phyloP scores from a whole-genome alignment of 2,797 vertebrate species.

The Enteromius viviparus region DNA sequence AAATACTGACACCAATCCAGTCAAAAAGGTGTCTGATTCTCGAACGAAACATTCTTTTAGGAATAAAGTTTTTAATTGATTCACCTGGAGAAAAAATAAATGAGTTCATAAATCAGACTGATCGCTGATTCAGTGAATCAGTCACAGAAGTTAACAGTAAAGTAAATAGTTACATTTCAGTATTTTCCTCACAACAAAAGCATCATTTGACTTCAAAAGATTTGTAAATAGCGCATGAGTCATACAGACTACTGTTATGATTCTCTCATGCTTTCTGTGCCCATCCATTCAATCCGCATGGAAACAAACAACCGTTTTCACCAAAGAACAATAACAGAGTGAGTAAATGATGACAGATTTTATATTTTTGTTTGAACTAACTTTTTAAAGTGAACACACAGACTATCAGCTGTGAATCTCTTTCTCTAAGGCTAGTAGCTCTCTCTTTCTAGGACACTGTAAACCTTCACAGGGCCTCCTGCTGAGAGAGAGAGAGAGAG shows the following conservation, averaged over 20 bases:
- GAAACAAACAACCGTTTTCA: background rate
- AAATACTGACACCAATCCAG: background rate
- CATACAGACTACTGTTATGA: background rate
- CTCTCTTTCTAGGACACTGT: slow-evolving; percentile 34
- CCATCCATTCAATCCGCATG: background rate
- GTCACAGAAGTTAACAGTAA: background rate
- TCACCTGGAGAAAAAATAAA: background rate
- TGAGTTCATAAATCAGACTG: background rate
- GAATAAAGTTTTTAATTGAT: too few species aligned
- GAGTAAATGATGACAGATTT: background rate
- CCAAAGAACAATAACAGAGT: background rate
- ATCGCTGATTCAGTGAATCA: background rate
- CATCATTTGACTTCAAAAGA: background rate
- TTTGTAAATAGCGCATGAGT: background rate
- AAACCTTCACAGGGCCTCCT: slow-evolving; percentile 46
- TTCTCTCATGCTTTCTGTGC: background rate
- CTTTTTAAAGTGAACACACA: slow-evolving; percentile 1
- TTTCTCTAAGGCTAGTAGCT: slow-evolving; percentile 28
- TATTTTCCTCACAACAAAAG: background rate
- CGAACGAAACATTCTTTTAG: background rate
- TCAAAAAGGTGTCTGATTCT: background rate
- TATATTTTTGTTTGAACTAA: background rate
- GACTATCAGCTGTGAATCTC: slow-evolving; percentile 31
- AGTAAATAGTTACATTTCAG: background rate
- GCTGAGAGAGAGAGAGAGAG: background rate